Base-by-base conservation (phyloP, 1,140 invertebrate genomes). In the Papilio machaon region DNA sequence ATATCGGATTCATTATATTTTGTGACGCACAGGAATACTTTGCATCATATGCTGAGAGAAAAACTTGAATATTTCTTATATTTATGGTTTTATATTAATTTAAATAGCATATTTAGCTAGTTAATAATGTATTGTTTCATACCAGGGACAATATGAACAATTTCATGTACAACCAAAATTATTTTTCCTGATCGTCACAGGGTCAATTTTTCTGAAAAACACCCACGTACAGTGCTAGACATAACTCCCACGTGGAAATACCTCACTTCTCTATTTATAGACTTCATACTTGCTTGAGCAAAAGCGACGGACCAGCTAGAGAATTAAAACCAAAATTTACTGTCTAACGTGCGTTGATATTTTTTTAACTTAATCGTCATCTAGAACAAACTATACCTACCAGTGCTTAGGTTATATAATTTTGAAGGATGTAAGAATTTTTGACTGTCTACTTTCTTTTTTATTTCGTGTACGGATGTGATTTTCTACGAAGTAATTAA, bases 241-340 rank as follows among this genome's bases (percentile, higher is more conserved):
- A 86, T 84, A 89, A 93, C 91, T 93, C 93, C 92, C 92, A 94
- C 93, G 93, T 94, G 93, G 92, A 92, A 92, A 93, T 94, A 93
- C 86, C 90, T 92, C 90, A 90, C 88, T 88, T 87, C 87, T 93
- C 93, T 94, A 94, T 94, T 91, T 91, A 89, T 93, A 94, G 93
- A 91, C 84, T 88, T 87, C 88, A 88, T 90, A 92, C 92, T 90
- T 91, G 91, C 89, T 93, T 90, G 89, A 86, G 83, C 89, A 88
- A 90, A 92, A 91, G 85, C 90, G 83, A 90, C 91, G 89, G 89
- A 82, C 83, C 80, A 86, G 85, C 84, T 87, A 84, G 85, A 88
- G 89, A 89, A 89, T 82, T 79, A 82, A 80, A 23, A 43, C 52
- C 83, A 86, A 85, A 73, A 49, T 10, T 67, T 81, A 35, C 64